A percentile compares a stretch with the other conserved stretches of the same genome.
These are phyloP conservation scores for Drosophila punjabiensis DNA, from an alignment of 1,140 invertebrate genomes.

Conservation along the genomic window DNA sequence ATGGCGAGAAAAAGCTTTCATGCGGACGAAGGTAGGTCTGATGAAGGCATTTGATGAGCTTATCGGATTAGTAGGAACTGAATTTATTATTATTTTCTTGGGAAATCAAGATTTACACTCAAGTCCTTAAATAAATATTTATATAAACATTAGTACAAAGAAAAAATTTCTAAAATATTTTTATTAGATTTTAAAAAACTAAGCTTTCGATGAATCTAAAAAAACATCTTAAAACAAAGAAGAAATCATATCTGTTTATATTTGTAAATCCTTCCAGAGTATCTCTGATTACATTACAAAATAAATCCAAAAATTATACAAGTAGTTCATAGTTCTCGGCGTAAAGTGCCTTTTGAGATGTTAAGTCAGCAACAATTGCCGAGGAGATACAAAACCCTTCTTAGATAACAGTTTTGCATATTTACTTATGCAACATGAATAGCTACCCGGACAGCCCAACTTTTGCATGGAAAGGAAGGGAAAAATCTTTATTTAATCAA, in stretches of 20 bases:
- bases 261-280: not conserved
- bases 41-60: slow-evolving; percentile 1
- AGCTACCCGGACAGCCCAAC: slow-evolving; percentile 32
- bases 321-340: slow-evolving; percentile 20
- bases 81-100: not conserved
- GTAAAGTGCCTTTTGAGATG: slow-evolving; percentile 26
- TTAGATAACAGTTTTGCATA: slow-evolving; percentile 58
- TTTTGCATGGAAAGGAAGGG: slow-evolving; percentile 2
- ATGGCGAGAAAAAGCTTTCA: not conserved
- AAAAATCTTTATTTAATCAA: slow-evolving; percentile 82
- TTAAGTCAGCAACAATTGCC: slow-evolving; percentile 16
- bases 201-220: not conserved
- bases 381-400: slow-evolving; percentile 50
- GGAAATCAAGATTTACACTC: not conserved
- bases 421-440: slow-evolving; percentile 62
- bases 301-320: slow-evolving; percentile 18
- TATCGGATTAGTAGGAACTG: not conserved
- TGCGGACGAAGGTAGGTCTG: not conserved
- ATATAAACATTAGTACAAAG: not conserved
- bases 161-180: not conserved
- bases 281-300: not conserved
- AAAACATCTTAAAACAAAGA: not conserved
- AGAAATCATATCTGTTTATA: not conserved
- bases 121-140: not conserved
- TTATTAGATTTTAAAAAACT: not conserved